Evolutionary conservation across 2,113 vertebrate species (phyloP), one percentile per base, ranked within the genome.

Genomic region (Macquaria australasica): DNA sequence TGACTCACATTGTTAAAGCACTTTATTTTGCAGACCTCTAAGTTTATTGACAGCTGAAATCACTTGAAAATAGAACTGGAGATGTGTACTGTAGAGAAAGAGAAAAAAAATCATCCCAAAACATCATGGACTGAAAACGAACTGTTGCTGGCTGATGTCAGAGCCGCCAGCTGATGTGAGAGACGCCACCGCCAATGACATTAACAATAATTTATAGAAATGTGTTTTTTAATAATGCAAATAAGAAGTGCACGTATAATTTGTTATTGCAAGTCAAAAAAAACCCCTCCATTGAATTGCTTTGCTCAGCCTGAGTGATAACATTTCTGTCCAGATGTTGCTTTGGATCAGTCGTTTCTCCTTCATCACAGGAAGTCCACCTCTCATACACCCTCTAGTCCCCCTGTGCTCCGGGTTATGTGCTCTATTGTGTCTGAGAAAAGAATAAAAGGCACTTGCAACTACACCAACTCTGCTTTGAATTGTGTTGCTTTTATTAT

Each of bases 361-460:
- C 53, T 63, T 69, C 73, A 68, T 87, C 72, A 87, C 86, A 85
- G 72, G 87, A 84, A 9, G n/a, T 84, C 75, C 78, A 79, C 43
- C 67, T 77, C 51, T 87, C 77, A 80, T 83, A 66, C 77, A 68
- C 62, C 62, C 84, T 83, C 72, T 85, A 63, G 71, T 86, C 81
- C 82, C 75, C 81, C 87, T 89, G 92, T 95, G 93, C 91, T 92
- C 86, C 89, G 84, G 90, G 90, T 93, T 84, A 93, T 94, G 90
- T 93, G 85, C 87, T 93, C 76, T 88, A 80, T 69, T 93, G 88
- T 94, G 93, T 95, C 95, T 91, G 82, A 92, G 81, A 87, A 89
- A 77, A 74, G 15, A 94, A 95, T 95, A 95, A 96, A 96, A 90
- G 90, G 93, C 89, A 93, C 92, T 90, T 94, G 84, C 88, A 93